These are phyloP conservation scores for Aegotheles bennettii DNA, from an alignment of 2,113 vertebrate species.

Conservation along the genomic window DNA sequence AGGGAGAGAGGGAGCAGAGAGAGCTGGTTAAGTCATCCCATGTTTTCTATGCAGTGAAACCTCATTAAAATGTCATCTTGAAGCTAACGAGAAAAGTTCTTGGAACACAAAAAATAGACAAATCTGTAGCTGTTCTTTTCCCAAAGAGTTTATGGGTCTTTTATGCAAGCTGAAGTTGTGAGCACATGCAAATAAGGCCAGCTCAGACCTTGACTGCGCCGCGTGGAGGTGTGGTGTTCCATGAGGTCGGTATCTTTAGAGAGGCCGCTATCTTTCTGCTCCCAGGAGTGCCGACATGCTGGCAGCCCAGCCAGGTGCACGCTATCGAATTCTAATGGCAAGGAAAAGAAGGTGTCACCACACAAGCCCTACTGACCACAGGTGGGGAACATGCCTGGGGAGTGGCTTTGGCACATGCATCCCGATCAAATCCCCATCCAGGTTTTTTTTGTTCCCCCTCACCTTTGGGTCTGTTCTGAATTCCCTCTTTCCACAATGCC, in stretches of 20 bases:
- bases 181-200: constrained; percentile 54
- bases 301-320: background rate
- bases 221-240: background rate
- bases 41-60: constrained; percentile 48
- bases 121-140: background rate
- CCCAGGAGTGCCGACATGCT: background rate
- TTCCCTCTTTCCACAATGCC: background rate
- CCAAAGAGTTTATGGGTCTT: constrained; percentile 26
- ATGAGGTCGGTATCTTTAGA: background rate
- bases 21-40: background rate
- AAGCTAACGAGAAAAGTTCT: constrained; percentile 58
- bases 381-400: background rate
- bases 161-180: background rate
- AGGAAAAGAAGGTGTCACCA: constrained; percentile 7
- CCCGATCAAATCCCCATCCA: background rate
- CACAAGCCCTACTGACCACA: background rate
- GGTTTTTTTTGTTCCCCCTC: background rate
- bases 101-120: constrained; percentile 54
- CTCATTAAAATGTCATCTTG: constrained; percentile 59
- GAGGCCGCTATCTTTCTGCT: background rate
- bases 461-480: background rate
- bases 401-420: background rate
- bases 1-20: background rate
- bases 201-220: background rate
- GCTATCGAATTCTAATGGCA: background rate